phyloP scores from a whole-genome alignment of 2,797 vertebrate species.

The Hippocampus kuda region DNA sequence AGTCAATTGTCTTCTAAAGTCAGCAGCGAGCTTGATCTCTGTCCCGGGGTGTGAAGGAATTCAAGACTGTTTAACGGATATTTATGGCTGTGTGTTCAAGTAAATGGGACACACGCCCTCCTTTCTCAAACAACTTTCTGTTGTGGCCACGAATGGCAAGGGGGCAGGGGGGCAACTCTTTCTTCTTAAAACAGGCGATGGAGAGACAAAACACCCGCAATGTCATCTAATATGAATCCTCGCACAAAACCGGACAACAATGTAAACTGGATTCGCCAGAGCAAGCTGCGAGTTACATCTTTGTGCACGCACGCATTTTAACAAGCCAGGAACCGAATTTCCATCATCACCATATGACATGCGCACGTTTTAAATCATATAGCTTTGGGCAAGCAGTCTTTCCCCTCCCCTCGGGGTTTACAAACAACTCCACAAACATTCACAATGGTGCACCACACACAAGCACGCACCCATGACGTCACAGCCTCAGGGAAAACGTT shows the following conservation, averaged over 20 bases:
- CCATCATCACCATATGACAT: conserved; percentile 30
- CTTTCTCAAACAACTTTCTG: conserved; percentile 54
- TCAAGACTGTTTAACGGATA: conserved; percentile 13
- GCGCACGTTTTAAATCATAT: conserved; percentile 34
- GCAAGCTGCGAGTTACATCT: conserved; percentile 12
- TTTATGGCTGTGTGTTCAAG: conserved; percentile 8
- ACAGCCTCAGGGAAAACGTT: conserved; percentile 36
- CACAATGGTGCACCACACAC: conserved; percentile 6
- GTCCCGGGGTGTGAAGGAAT: conserved; percentile 5
- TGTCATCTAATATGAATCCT: conserved; percentile 5
- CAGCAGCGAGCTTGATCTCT: conserved; percentile 24
- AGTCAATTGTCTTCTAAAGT: conserved; percentile 18
- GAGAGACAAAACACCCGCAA: conserved; percentile 24
- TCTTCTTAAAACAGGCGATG: conserved; percentile 35
- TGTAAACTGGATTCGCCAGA: conserved; percentile 5
- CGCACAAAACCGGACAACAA: conserved; percentile 11
- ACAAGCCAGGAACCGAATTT: conserved; percentile 29
- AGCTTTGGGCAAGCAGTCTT: conserved; percentile 27
- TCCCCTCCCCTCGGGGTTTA: conserved; percentile 28
- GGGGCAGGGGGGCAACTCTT: conserved; percentile 30
- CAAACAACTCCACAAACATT: conserved; percentile 9
- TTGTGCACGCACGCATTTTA: conserved; percentile 13
- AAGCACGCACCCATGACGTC: conserved; percentile 20
- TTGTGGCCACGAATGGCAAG: conserved; percentile 38
- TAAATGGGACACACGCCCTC: conserved; percentile 28